Evolutionary conservation across 2,797 vertebrate species (phyloP), one percentile per base, ranked within the genome.

Genomic region (Phyllotis vaccarum): DNA sequence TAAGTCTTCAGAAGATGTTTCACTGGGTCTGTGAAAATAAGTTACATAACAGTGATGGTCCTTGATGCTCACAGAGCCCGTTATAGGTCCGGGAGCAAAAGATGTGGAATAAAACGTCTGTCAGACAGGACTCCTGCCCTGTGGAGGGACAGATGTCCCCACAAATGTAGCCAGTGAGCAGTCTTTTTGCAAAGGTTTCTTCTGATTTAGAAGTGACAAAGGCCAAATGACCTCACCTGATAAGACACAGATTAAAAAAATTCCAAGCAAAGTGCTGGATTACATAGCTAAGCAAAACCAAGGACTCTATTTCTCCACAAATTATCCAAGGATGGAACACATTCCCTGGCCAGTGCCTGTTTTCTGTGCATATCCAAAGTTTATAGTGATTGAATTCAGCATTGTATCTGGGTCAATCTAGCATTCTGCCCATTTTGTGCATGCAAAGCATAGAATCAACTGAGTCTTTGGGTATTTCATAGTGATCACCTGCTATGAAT

Each of bases 351-450:
- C 52, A 40, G 7, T 3, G 21, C 24, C 13, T 58, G 2, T 24
- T 4, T n/a, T 64, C n/a, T 2, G 1, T 27, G 14, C 14, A 76
- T 21, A 76, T 46, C 27, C 1, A 0, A 52, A 6, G 21, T 11
- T 4, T 52, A 6, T 17, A 2, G 1, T 7, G 1, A 34, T 12
- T 29, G 3, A 1, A 31, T 46, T 16, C 40, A 7, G 16, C 8
- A 3, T 31, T 14, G 2, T 19, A 49, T 7, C 11, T 13, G 1
- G 10, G 4, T n/a, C 1, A 1, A 3, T 1, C 13, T 10, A 0
- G 6, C 2, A 29, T 3, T 60, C 24, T 22, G 66, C 8, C 5
- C 37, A 49, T 5, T 1, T 27, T 24, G 3, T 11, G 27, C 7
- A 17, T 40, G 17, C 0, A 70, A 89, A 86, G 19, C 27, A 16